Evolutionary conservation across 2,113 vertebrate species (phyloP).

Genomic region (Cyprinodon tularosa): DNA sequence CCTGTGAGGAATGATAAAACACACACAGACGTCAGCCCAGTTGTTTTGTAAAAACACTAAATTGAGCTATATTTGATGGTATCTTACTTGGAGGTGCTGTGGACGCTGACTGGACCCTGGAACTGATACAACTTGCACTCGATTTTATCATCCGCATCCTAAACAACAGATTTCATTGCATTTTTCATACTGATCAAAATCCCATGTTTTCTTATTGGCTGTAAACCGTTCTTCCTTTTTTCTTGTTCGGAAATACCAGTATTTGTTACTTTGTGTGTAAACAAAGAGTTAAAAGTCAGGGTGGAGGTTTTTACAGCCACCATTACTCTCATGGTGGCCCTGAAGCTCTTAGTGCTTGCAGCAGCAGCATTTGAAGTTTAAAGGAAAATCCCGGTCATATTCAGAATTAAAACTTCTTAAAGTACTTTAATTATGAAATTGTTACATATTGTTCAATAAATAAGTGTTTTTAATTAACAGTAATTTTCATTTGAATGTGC

Average conservation of each 20-base stretch:
- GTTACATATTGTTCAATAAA: too few relatives aligned
- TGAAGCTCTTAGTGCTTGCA: background rate
- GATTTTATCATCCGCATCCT: constrained; percentile 61
- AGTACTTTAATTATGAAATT: too few relatives aligned
- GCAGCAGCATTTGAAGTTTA: background rate
- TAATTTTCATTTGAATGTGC: too few relatives aligned
- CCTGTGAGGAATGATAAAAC: constrained; percentile 47
- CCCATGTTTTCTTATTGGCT: background rate
- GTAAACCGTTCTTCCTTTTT: background rate
- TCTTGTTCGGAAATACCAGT: constrained; percentile 14
- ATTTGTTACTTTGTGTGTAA: constrained; percentile 41
- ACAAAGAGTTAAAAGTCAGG: constrained; percentile 60
- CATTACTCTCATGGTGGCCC: constrained; percentile 24
- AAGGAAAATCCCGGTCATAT: too few relatives aligned
- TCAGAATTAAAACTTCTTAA: too few relatives aligned
- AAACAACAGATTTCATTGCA: background rate
- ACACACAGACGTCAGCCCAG: background rate
- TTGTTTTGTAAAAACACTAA: constrained; percentile 47
- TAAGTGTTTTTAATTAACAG: too few relatives aligned
- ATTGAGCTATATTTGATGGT: constrained; percentile 6
- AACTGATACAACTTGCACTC: constrained; percentile 43
- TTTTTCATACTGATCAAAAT: background rate
- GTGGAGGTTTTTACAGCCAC: constrained; percentile 52
- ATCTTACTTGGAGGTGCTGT: constrained; percentile 66
- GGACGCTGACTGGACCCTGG: constrained; percentile 46